Evolutionary conservation across 2,888 invertebrate genomes (phyloP).

Genomic region (Xestia c-nigrum): DNA sequence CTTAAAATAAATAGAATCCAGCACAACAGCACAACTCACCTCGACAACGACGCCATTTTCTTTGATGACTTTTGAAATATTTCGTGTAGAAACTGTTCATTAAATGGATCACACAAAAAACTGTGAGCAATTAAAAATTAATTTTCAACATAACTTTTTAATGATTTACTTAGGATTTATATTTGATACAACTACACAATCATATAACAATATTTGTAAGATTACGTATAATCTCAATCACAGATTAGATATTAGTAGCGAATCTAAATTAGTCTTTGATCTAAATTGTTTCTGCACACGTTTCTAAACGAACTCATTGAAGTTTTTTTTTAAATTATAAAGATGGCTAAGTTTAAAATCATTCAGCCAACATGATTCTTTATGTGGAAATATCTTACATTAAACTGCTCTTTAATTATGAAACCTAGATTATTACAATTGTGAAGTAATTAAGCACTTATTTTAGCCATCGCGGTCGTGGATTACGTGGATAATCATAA

Average conservation of each 20-base stretch:
- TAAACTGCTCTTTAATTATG: background rate
- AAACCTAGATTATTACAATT: background rate
- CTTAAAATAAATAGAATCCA: conserved; percentile 48
- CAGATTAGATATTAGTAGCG: too few species aligned
- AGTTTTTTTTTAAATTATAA: conserved; percentile 16
- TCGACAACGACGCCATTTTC: conserved; percentile 87
- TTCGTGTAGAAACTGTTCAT: conserved; percentile 32
- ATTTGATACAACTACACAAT: background rate
- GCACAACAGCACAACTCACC: conserved; percentile 76
- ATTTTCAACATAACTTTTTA: background rate
- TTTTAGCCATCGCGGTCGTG: conserved; percentile 7
- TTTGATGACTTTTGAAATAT: conserved; percentile 42
- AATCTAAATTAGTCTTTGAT: too few species aligned
- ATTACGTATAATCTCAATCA: background rate
- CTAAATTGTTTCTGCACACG: background rate
- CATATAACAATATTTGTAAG: background rate
- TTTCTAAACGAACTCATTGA: conserved; percentile 32
- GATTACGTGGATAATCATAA: conserved; percentile 56
- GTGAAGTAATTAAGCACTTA: background rate
- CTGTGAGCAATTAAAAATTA: background rate
- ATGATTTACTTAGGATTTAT: accelerated
- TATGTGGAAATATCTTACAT: conserved; percentile 1
- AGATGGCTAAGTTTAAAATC: conserved; percentile 19
- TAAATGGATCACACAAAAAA: too few species aligned
- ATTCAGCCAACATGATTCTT: conserved; percentile 42